Evolutionary conservation across 30 jellyfish, hydroid and myxozoan species (phyloP).

Genomic region (Aurelia sp.): DNA sequence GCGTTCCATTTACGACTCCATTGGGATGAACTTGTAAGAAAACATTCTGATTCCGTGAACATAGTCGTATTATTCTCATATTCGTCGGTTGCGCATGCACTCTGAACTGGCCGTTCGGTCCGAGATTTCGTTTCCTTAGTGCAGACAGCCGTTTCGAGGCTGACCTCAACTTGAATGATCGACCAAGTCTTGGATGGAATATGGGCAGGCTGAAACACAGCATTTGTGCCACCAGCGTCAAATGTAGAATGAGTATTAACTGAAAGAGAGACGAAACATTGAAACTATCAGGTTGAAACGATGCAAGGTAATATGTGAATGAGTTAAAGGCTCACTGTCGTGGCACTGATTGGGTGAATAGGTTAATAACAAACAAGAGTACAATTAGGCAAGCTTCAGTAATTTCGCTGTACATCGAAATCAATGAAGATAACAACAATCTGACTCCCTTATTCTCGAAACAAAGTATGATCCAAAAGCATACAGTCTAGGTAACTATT

Average conservation of each 20-base stretch:
- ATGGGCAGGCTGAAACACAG: constrained; percentile 38
- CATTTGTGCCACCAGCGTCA: constrained; percentile 33
- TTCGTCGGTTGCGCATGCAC: constrained; percentile 61
- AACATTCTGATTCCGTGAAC: constrained; percentile 63
- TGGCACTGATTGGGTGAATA: too few relatives aligned
- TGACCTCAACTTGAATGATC: constrained; percentile 12
- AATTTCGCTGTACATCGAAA: too few relatives aligned
- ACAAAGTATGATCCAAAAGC: too few relatives aligned
- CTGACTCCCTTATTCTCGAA: too few relatives aligned
- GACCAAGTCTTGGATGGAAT: constrained; percentile 41
- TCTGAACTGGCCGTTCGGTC: neutral
- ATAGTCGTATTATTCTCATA: constrained; percentile 29
- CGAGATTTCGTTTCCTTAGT: constrained; percentile 3
- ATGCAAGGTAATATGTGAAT: too few relatives aligned
- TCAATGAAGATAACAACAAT: too few relatives aligned
- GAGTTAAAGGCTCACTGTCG: too few relatives aligned
- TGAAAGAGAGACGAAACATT: neutral
- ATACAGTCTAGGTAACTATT: too few relatives aligned
- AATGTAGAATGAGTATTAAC: constrained; percentile 32
- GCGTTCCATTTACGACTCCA: constrained; percentile 79
- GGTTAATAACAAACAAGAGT: too few relatives aligned
- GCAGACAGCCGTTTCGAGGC: neutral
- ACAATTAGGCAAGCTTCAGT: too few relatives aligned
- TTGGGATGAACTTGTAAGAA: constrained; percentile 51
- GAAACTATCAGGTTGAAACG: too few relatives aligned